These are phyloP conservation scores for Montipora capitata DNA, from an alignment of 92 coral and sea anemone genomes.

Conservation along the genomic window DNA sequence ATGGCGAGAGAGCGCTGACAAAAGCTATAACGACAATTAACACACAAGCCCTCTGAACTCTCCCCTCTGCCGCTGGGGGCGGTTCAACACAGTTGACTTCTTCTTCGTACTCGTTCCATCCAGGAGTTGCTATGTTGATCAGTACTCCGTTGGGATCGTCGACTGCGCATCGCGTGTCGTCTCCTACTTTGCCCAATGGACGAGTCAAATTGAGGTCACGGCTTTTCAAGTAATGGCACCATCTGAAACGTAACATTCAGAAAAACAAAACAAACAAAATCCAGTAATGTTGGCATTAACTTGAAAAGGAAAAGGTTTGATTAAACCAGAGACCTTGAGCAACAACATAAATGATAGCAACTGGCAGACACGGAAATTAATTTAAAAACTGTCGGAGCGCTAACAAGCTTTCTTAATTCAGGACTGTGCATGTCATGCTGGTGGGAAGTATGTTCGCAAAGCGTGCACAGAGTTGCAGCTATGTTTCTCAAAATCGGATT, in stretches of 20 bases:
- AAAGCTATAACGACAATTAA: not conserved
- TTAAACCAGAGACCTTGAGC: no score
- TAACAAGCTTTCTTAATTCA: no score
- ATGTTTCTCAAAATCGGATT: no score
- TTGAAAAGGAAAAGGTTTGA: no score
- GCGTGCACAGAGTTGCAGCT: no score
- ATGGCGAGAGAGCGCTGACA: not conserved
- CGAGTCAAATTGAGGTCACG: constrained; percentile 42
- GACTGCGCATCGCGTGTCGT: constrained; percentile 50
- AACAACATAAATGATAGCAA: no score
- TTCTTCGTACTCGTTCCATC: constrained; percentile 67
- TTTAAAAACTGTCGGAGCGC: no score
- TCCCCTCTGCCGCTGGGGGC: constrained; percentile 2
- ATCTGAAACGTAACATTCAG: constrained; percentile 19
- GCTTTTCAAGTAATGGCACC: constrained; percentile 55
- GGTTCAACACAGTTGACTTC: constrained; percentile 50
- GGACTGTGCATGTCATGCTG: no score
- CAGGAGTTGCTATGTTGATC: constrained; percentile 63
- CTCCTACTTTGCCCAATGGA: constrained; percentile 39
- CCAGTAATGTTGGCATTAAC: no score
- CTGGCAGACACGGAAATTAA: no score
- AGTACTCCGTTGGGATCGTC: constrained; percentile 65
- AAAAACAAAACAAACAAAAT: not conserved
- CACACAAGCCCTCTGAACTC: not conserved
- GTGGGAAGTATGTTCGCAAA: no score